A percentile compares a stretch with the other conserved stretches of the same genome.
phyloP scores from a whole-genome alignment of 1,140 invertebrate species.

The Tyrophagus putrescentiae region DNA sequence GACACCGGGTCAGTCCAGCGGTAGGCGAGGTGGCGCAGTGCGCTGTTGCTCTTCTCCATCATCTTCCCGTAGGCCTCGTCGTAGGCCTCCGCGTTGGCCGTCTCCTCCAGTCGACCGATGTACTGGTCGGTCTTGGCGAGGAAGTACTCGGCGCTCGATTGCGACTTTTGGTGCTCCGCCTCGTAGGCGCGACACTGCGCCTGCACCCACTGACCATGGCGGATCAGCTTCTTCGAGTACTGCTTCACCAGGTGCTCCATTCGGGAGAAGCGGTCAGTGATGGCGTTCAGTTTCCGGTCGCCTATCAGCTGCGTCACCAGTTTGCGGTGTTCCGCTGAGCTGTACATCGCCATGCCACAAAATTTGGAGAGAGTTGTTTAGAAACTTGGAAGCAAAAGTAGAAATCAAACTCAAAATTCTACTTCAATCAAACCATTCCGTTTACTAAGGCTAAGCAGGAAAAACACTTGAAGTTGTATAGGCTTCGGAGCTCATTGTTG shows the following conservation, averaged over 20 bases:
- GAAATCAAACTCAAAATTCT: too few relatives aligned
- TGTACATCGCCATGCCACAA: not conserved
- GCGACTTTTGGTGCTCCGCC: not conserved
- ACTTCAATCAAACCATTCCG: too few relatives aligned
- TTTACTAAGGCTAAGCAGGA: too few relatives aligned
- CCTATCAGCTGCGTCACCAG: not conserved
- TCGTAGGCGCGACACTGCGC: not conserved
- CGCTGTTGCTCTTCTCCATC: not conserved
- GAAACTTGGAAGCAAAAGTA: too few relatives aligned
- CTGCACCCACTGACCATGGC: not conserved
- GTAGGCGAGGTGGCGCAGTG: not conserved
- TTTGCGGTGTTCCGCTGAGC: not conserved
- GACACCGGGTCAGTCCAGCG: not conserved
- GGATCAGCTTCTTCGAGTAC: not conserved
- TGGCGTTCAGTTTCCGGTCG: not conserved
- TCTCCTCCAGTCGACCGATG: not conserved
- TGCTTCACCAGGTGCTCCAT: too few relatives aligned
- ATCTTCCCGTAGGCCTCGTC: not conserved
- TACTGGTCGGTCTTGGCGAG: not conserved
- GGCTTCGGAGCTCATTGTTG: too few relatives aligned
- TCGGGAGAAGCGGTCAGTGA: not conserved
- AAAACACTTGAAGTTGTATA: too few relatives aligned
- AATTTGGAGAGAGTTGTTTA: too few relatives aligned
- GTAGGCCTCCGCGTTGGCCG: not conserved
- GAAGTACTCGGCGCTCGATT: not conserved